phyloP scores from a whole-genome alignment of 2,888 invertebrate species.

The Hartigia nigra region DNA sequence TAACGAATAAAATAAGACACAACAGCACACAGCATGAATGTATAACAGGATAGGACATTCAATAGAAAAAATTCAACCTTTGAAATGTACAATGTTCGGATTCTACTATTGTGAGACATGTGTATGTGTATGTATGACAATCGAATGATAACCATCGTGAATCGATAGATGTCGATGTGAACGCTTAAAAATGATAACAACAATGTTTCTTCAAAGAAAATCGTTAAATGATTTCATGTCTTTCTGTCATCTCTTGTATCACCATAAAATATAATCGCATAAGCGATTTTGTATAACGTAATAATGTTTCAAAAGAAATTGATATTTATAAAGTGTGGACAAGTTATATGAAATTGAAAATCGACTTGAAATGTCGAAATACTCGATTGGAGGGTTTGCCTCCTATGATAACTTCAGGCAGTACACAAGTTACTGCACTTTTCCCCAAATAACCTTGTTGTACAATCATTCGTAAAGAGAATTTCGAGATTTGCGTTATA shows the following conservation, averaged over 20 bases:
- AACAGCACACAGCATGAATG: neutral
- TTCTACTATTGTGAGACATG: neutral
- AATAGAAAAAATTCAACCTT: neutral
- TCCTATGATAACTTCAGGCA: constrained; percentile 31
- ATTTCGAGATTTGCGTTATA: neutral
- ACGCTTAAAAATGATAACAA: neutral
- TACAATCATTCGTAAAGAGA: constrained; percentile 11
- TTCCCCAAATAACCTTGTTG: constrained; percentile 39
- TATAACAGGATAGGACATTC: neutral
- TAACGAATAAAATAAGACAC: too few relatives aligned
- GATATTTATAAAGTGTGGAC: neutral
- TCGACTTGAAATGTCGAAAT: constrained; percentile 4
- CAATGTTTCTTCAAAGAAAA: too few relatives aligned
- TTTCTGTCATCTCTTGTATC: neutral
- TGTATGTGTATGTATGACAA: neutral
- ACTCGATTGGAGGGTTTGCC: neutral
- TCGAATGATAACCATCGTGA: neutral
- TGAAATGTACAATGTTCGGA: neutral
- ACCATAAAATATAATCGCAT: neutral
- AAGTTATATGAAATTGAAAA: neutral
- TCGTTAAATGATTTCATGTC: neutral
- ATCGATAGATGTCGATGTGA: neutral
- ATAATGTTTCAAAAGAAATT: neutral
- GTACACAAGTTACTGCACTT: constrained; percentile 27
- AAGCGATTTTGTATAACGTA: neutral